A percentile compares a stretch with the other conserved stretches of the same genome.
Evolutionary conservation across 1,140 invertebrate genomes (phyloP).

Genomic region (Bradysia coprophila): DNA sequence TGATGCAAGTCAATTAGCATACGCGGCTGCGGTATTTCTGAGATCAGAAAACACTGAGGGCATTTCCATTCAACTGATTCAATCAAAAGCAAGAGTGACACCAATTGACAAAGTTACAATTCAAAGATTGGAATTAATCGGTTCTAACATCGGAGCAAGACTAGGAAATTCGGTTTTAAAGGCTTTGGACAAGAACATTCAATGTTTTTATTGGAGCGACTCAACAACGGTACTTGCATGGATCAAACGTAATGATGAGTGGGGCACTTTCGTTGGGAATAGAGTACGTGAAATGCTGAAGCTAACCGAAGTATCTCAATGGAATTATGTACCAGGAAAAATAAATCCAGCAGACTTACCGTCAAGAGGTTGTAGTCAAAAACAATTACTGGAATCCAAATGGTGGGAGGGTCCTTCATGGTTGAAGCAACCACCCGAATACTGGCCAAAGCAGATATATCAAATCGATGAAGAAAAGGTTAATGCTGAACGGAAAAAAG

Average conservation of each 20-base stretch:
- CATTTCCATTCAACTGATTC: constrained; percentile 7
- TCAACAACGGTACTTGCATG: constrained; percentile 15
- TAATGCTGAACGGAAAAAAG: no score
- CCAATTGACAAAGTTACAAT: constrained; percentile 12
- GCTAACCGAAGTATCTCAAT: constrained; percentile 5
- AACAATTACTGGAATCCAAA: constrained; percentile 4
- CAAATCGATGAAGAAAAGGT: no score
- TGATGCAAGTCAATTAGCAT: constrained; percentile 20
- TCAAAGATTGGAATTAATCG: constrained; percentile 14
- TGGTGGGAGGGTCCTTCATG: constrained; percentile 3
- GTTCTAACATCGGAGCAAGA: no score
- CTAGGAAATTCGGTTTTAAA: no score
- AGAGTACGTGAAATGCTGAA: constrained; percentile 15
- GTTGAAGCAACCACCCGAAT: no score
- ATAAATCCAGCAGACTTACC: no score
- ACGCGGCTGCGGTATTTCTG: constrained; percentile 19
- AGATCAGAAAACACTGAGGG: constrained; percentile 4
- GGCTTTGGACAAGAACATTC: neutral
- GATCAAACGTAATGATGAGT: no score
- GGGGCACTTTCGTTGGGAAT: constrained; percentile 22
- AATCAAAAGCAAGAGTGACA: constrained; percentile 12
- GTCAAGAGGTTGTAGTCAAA: constrained; percentile 3
- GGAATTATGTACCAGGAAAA: constrained; percentile 6
- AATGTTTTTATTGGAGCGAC: constrained; percentile 11
- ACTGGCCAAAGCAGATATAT: no score